phyloP scores from a whole-genome alignment of 2,113 vertebrate genomes.

The Phalacrocorax carbo region DNA sequence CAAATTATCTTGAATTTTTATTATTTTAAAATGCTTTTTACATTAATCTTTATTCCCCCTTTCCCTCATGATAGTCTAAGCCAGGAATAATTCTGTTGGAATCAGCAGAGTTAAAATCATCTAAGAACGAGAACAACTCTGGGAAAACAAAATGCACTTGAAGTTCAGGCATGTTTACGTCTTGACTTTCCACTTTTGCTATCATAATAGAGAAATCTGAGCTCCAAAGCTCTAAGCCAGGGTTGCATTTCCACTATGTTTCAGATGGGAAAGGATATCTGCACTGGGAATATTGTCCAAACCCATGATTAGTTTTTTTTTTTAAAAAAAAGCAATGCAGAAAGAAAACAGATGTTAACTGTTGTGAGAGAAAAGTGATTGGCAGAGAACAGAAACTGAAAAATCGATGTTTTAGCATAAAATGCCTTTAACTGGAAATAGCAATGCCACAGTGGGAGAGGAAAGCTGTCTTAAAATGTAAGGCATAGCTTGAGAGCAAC shows the following conservation, averaged over 20 bases:
- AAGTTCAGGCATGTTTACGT: neutral
- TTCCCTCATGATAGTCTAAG: neutral
- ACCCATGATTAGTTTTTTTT: neutral
- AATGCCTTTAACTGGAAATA: neutral
- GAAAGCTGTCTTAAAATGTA: neutral
- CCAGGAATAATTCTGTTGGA: neutral
- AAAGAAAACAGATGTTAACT: conserved; percentile 40
- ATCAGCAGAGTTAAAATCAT: neutral
- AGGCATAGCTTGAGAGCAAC: neutral
- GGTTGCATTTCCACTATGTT: neutral
- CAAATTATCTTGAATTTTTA: neutral
- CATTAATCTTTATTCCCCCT: neutral
- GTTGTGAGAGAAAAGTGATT: neutral
- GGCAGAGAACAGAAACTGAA: neutral
- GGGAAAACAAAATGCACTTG: neutral
- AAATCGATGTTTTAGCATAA: neutral
- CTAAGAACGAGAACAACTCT: neutral
- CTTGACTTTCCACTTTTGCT: neutral
- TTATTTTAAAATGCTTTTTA: neutral
- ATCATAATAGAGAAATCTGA: neutral
- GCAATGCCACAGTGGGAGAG: neutral
- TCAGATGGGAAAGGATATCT: conserved; percentile 6
- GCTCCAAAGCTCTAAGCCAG: neutral
- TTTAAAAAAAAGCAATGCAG: neutral
- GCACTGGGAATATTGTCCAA: neutral